Evolutionary conservation across 2,888 invertebrate genomes (phyloP).

Genomic region (Tridacna crocea): DNA sequence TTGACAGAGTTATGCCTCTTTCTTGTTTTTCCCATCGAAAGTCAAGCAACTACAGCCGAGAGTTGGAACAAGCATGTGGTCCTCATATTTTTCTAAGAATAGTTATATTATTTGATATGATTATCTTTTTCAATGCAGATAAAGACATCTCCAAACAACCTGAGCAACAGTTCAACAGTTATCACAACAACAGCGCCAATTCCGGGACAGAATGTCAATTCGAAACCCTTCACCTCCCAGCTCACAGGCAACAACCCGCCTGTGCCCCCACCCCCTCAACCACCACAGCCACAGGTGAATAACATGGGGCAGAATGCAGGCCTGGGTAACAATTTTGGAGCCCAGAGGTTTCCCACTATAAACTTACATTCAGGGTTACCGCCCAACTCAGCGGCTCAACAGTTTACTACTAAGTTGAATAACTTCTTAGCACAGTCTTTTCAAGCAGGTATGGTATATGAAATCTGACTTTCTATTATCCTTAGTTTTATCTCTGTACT

Average conservation of each 20-base stretch:
- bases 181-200: conserved; percentile 50
- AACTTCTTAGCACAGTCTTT: conserved; percentile 40
- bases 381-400: conserved; percentile 45
- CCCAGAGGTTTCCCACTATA: conserved; percentile 60
- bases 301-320: conserved; percentile 23
- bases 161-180: background rate
- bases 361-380: conserved; percentile 45
- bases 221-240: conserved; percentile 70
- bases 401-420: conserved; percentile 53
- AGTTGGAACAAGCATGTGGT: too few relatives aligned
- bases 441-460: conserved; percentile 26
- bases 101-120: too few relatives aligned
- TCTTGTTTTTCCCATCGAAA: too few relatives aligned
- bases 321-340: conserved; percentile 26
- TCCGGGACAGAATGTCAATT: conserved; percentile 67
- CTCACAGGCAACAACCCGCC: conserved; percentile 63
- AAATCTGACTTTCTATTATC: too few relatives aligned
- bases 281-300: background rate
- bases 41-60: too few relatives aligned
- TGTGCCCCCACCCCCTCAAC: conserved; percentile 30
- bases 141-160: conserved; percentile 71
- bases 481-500: background rate
- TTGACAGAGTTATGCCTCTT: too few relatives aligned
- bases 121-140: conserved; percentile 53
- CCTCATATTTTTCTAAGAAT: too few relatives aligned